Base-by-base conservation (phyloP, 1,140 invertebrate species). In the Elymnias hypermnestra region DNA sequence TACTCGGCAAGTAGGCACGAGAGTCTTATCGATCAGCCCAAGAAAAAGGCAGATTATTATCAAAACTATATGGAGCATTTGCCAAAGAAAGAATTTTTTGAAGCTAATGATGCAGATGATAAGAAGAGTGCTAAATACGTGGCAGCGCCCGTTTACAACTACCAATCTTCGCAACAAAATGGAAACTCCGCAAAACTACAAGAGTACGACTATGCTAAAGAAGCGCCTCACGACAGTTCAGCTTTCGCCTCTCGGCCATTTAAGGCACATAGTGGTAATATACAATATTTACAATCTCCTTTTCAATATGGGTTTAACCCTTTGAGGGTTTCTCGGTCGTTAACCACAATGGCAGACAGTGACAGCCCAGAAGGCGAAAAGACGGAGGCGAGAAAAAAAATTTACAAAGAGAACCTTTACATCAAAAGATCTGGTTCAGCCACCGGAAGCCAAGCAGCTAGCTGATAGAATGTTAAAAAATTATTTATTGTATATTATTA, bases 231-330 rank as follows among this genome's bases (percentile, higher is more conserved):
- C 4, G 77, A 82, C 31, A 76, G 52, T 18, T 66, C 70, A 0
- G 71, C 81, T 3, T 61, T 57, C 18, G 67, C 64, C 0, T 65
- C 76, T 1, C 62, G 63, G 1, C 72, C 76, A 1, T 46, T 51
- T 23, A 57, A 66, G 26, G 56, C 48, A 15, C 70, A 70, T 19
- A 73, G 67, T 40, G 68, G 48, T 2, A 76, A 64, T 53, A 79
- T 74, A 1, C 62, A 75, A 47, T 82, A 84, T 40, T 70, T 83
- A 17, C 76, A 83, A 49, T 83, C 85, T 0, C 82, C 81, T 41
- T 87, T 78, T 57, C 79, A 86, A 47, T 86, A 86, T 46, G 86
- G 86, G 6, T 86, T 86, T 42, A 79, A 85, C 35, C 81, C 86
- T 2, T 69, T 82, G 28, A 54, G 59, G 2, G 43, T 77, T 26